Conservation (phyloP, 2,113 vertebrate genomes). For the Pontoporia blainvillei region DNA sequence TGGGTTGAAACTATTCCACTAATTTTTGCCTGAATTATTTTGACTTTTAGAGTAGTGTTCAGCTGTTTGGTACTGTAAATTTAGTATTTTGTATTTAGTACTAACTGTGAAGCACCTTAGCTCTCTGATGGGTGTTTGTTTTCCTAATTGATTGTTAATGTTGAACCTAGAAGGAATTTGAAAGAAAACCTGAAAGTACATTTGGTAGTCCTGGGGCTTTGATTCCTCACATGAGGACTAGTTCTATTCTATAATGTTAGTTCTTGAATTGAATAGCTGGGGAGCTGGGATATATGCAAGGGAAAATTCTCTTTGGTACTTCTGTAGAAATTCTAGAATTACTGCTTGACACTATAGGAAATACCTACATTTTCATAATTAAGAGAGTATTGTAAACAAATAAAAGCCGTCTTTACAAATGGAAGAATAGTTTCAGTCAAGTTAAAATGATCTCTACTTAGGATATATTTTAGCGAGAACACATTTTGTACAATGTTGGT, state of each 20-base stretch:
- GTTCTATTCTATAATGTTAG: neutral
- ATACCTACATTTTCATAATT: neutral
- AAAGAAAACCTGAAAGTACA: neutral
- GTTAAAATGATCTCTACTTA: neutral
- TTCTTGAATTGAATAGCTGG: neutral
- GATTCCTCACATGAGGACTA: neutral
- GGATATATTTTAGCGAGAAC: neutral
- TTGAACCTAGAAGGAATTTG: conserved; percentile 20
- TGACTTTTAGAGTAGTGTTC: neutral
- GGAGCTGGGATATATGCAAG: neutral
- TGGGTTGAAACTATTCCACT: neutral
- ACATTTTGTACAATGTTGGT: neutral
- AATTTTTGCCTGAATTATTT: neutral
- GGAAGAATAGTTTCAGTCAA: neutral
- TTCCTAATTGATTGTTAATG: neutral
- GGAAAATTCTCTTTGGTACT: neutral
- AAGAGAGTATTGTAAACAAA: conserved; percentile 8
- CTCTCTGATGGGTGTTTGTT: neutral
- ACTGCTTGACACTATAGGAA: neutral
- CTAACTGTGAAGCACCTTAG: neutral
- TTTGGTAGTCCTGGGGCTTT: neutral
- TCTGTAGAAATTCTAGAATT: neutral
- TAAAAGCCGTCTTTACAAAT: neutral
- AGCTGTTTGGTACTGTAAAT: neutral
- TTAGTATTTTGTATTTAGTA: neutral